Conservation (phyloP, 2,888 invertebrate species). For the Ptychoptera contaminata region DNA sequence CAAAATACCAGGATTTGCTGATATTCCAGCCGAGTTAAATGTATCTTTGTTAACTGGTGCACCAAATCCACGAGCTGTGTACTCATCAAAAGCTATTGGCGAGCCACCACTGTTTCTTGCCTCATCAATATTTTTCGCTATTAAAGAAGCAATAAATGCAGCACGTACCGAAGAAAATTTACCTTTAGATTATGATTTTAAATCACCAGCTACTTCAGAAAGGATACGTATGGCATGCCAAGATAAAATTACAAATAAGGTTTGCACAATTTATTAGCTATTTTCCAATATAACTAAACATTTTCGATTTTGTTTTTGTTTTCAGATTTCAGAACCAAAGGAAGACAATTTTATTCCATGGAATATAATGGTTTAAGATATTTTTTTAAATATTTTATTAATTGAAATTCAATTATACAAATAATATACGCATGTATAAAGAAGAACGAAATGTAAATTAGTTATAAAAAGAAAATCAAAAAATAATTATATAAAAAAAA, state of each 20-base stretch:
- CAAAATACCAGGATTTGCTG: conserved; percentile 84
- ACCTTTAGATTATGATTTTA: conserved; percentile 41
- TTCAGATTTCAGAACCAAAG: conserved; percentile 38
- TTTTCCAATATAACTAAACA: conserved; percentile 5
- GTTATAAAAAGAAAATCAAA: too few species aligned
- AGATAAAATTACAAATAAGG: conserved; percentile 67
- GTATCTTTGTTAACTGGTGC: conserved; percentile 83
- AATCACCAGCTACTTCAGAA: conserved; percentile 79
- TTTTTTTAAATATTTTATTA: too few species aligned
- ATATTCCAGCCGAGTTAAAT: conserved; percentile 84
- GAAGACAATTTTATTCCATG: conserved; percentile 43
- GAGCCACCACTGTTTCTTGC: conserved; percentile 90
- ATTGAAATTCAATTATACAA: too few species aligned
- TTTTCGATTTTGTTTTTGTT: conserved; percentile 19
- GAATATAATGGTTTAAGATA: conserved; percentile 34
- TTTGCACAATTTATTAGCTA: conserved; percentile 22
- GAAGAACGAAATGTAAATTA: too few species aligned
- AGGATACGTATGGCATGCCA: conserved; percentile 79
- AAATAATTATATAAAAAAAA: too few species aligned
- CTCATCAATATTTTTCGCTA: conserved; percentile 76
- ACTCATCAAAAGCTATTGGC: conserved; percentile 93
- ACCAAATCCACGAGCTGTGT: conserved; percentile 79
- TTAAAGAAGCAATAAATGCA: conserved; percentile 69
- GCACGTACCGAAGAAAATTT: conserved; percentile 58
- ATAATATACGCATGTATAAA: too few species aligned